A percentile compares a stretch with the other conserved stretches of the same genome.
These are phyloP conservation scores for Parambassis ranga DNA, from an alignment of 2,797 vertebrate genomes.

Conservation along the genomic window DNA sequence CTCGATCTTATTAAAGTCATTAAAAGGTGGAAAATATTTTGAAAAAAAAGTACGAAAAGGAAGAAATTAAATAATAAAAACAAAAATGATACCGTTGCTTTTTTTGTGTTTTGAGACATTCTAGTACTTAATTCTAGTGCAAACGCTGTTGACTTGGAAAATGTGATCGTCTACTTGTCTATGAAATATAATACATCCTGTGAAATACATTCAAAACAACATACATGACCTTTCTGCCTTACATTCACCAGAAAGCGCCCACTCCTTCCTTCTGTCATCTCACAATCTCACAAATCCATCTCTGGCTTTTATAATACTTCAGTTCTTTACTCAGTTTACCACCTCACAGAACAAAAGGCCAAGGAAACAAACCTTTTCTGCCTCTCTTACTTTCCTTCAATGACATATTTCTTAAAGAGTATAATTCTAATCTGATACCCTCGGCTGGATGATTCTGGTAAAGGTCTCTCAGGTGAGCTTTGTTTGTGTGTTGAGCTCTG, in stretches of 20 bases:
- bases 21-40: no score
- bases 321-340: not conserved
- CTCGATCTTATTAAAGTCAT: no score
- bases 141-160: not conserved
- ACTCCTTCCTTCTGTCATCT: not conserved
- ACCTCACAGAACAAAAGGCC: not conserved
- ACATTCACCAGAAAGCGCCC: not conserved
- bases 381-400: not conserved
- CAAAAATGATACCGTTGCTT: no score
- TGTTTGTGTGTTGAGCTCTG: slow-evolving; percentile 34
- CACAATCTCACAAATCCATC: not conserved
- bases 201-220: not conserved
- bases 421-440: not conserved
- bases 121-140: no score
- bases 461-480: not conserved
- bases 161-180: not conserved
- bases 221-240: not conserved
- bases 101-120: no score
- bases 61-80: not conserved
- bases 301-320: not conserved
- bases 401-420: not conserved
- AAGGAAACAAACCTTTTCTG: not conserved
- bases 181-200: no score
- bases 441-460: not conserved
- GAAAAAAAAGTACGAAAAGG: no score